Conservation (phyloP, 2,113 vertebrate genomes). For the Neofelis nebulosa region DNA sequence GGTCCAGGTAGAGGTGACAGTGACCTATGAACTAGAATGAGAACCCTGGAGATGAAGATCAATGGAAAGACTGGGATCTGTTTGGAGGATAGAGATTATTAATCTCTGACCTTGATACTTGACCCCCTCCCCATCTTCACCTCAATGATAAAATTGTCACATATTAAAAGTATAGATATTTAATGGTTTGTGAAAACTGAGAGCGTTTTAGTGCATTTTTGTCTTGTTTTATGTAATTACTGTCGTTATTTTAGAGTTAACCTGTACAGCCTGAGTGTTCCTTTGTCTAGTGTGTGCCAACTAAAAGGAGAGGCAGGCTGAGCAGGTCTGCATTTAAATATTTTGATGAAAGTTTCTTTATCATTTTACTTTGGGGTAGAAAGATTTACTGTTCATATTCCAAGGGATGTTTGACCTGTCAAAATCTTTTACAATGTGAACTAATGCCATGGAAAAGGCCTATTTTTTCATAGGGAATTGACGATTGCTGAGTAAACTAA, state of each 20-base stretch:
- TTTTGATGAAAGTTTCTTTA: constrained; percentile 63
- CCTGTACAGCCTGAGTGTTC: not conserved
- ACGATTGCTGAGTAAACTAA: constrained; percentile 75
- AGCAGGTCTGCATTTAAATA: constrained; percentile 41
- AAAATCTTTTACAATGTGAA: constrained; percentile 72
- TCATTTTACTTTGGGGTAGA: constrained; percentile 59
- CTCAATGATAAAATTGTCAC: not conserved
- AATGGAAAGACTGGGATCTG: not conserved
- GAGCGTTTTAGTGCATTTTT: not conserved
- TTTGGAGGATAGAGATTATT: not conserved
- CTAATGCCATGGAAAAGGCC: constrained; percentile 29
- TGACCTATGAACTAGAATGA: not conserved
- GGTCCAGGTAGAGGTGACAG: not conserved
- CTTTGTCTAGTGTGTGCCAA: not conserved
- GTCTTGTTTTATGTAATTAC: not conserved
- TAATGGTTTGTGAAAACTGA: not conserved
- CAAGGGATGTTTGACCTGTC: constrained; percentile 49
- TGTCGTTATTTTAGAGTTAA: constrained; percentile 33
- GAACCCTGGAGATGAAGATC: not conserved
- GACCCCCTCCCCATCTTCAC: not conserved
- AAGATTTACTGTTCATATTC: constrained; percentile 57
- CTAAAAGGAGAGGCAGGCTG: not conserved
- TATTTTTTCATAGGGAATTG: constrained; percentile 57
- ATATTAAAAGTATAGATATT: not conserved
- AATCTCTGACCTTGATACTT: not conserved